These are phyloP conservation scores for Aleiodes leptofemur DNA, from an alignment of 2,888 invertebrate species.

Conservation along the genomic window DNA sequence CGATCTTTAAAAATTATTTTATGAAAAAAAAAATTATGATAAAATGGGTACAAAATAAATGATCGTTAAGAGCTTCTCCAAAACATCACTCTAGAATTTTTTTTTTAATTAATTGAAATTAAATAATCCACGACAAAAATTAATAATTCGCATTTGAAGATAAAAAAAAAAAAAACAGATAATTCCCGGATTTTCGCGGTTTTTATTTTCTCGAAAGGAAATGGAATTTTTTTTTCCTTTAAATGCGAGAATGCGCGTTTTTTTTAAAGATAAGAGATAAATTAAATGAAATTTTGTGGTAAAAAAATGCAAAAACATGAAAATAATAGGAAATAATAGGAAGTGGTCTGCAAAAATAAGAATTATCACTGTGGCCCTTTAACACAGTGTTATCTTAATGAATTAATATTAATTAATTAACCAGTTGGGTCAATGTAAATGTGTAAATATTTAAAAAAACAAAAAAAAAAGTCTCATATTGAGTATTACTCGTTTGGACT, in stretches of 20 bases:
- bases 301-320: background rate
- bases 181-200: no score
- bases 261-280: constrained; percentile 2
- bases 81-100: constrained; percentile 40
- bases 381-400: constrained; percentile 12
- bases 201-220: no score
- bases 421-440: constrained; percentile 11
- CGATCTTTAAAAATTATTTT: constrained; percentile 15
- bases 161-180: constrained; percentile 35
- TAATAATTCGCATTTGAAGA: constrained; percentile 11
- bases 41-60: constrained; percentile 18
- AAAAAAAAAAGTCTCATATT: background rate
- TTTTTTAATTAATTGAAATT: constrained; percentile 39
- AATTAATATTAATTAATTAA: background rate
- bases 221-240: no score
- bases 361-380: background rate
- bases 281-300: background rate
- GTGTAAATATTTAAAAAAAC: constrained; percentile 13
- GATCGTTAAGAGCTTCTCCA: constrained; percentile 37
- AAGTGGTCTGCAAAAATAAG: background rate
- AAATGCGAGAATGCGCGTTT: no score
- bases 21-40: background rate
- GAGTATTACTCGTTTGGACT: background rate
- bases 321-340: background rate
- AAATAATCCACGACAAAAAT: constrained; percentile 44